phyloP scores from a whole-genome alignment of 2,888 invertebrate genomes.

The Epistrophella euchroma region DNA sequence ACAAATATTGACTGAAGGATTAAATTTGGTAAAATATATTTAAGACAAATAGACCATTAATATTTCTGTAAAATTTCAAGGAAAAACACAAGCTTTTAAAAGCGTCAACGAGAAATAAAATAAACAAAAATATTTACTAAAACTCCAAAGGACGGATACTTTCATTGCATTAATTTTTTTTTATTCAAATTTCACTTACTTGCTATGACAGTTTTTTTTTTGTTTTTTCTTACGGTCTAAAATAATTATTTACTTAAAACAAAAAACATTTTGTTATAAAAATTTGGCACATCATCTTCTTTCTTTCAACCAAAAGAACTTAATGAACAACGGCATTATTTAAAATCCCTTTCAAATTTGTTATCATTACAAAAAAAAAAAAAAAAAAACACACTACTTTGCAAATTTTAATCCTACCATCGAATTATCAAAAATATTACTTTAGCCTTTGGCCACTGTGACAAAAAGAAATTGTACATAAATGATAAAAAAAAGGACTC shows the following conservation, averaged over 20 bases:
- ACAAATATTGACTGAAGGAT: too few species aligned
- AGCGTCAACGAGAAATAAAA: too few species aligned
- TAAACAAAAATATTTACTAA: too few species aligned
- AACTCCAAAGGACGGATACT: too few species aligned
- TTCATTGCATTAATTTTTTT: too few species aligned
- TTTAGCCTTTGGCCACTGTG: slow-evolving; percentile 2
- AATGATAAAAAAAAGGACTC: slow-evolving; percentile 22
- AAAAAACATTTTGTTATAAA: not conserved
- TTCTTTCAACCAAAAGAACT: not conserved
- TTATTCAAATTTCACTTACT: too few species aligned
- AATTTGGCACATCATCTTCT: not conserved
- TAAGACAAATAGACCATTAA: too few species aligned
- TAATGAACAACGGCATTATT: slow-evolving; percentile 2
- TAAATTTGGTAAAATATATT: too few species aligned
- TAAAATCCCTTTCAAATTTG: slow-evolving; percentile 6
- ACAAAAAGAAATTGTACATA: slow-evolving; percentile 11
- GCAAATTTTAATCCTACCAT: slow-evolving; percentile 33
- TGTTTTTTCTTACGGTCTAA: not conserved
- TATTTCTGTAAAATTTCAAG: too few species aligned
- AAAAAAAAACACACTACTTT: slow-evolving; percentile 21
- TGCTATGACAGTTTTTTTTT: not conserved
- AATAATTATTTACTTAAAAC: not conserved
- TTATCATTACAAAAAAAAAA: slow-evolving; percentile 13
- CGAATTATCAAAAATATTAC: slow-evolving; percentile 25
- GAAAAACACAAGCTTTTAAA: too few species aligned